Base-by-base conservation (phyloP, 2,888 invertebrate genomes). In the Ganaspis brasiliensis region DNA sequence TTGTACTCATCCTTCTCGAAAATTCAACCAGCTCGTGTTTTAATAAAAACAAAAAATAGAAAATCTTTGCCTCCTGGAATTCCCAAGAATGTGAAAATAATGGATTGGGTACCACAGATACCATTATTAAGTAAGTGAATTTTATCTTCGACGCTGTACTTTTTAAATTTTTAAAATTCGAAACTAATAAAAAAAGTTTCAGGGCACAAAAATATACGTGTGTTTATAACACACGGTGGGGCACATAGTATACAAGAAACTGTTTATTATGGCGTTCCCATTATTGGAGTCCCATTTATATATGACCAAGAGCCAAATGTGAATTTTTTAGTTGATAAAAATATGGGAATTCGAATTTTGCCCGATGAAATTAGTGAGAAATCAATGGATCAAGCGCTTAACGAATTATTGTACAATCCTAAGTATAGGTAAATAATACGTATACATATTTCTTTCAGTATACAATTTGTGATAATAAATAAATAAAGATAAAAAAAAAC, bases 161-260 rank as follows among this genome's bases (percentile, higher is more conserved):
- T n/a, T n/a, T n/a, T n/a, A n/a, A n/a, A n/a, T n/a, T n/a, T n/a
- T n/a, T n/a, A n/a, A n/a, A n/a, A n/a, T n/a, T n/a, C n/a, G n/a
- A n/a, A n/a, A n/a, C n/a, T n/a, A n/a, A n/a, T n/a, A n/a, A n/a
- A n/a, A n/a, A n/a, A n/a, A n/a, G n/a, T 52, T n/a, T n/a, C 19
- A 52, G 75, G 73, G 40, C 78, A 78, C 35, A 78, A 75, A 8
- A 78, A 92, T 49, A 88, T 90, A 0, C 86, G 86, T 35, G 89
- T 90, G 5, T 92, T 87, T 24, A 81, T 88, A n/a, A 86, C 86
- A 1, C 88, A 88, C 24, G 87, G 87, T 1, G 88, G 87, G 0
- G 61, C 87, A 0, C 84, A 86, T 85, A 84, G 87, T 24, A 75
- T 80, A 9, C 80, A 84, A 61, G 88, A 88, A 77, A 86, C 87